Conservation (phyloP, 2,113 vertebrate species). For the Atherinomorus stipes region DNA sequence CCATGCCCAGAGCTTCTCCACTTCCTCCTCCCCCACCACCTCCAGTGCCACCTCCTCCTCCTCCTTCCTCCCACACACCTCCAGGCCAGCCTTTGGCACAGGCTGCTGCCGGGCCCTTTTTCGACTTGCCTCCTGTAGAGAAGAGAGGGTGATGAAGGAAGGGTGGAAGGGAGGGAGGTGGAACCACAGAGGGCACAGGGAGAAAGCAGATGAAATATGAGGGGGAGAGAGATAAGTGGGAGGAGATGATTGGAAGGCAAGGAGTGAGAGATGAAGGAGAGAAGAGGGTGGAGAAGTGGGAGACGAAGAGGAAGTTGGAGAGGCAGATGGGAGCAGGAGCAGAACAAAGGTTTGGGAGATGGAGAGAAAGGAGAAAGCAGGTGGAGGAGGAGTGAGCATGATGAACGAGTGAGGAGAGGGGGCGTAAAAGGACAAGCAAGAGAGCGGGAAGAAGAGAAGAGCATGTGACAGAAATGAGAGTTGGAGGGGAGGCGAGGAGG, state of each 20-base stretch:
- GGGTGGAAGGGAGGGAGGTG: slow-evolving; percentile 44
- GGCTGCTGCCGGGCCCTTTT: slow-evolving; percentile 70
- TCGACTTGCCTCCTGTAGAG: slow-evolving; percentile 82
- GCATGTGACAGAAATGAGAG: slow-evolving; percentile 52
- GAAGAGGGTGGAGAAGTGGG: slow-evolving; percentile 44
- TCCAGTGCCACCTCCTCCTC: slow-evolving; percentile 2
- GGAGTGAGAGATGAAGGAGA: slow-evolving; percentile 48
- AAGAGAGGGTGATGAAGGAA: slow-evolving; percentile 45
- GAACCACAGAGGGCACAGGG: slow-evolving; percentile 37
- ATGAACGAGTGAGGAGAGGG: slow-evolving; percentile 63
- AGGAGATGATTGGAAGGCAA: slow-evolving; percentile 61
- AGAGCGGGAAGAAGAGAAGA: slow-evolving; percentile 55
- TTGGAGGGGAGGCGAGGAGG: slow-evolving; percentile 34
- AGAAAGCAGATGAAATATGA: slow-evolving; percentile 61
- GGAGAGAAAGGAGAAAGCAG: slow-evolving; percentile 40
- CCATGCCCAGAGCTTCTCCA: slow-evolving; percentile 68
- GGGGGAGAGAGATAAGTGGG: slow-evolving; percentile 65
- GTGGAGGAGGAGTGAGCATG: slow-evolving; percentile 49
- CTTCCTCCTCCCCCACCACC: slow-evolving; percentile 53
- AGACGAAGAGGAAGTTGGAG: slow-evolving; percentile 35
- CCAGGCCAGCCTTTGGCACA: slow-evolving; percentile 81
- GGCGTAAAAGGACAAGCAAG: slow-evolving; percentile 62
- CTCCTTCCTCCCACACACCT: slow-evolving; percentile 83
- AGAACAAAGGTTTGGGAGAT: slow-evolving; percentile 22
- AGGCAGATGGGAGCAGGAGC: slow-evolving; percentile 32